Conservation (phyloP, 2,888 invertebrate genomes). For the Apamea sordens region DNA sequence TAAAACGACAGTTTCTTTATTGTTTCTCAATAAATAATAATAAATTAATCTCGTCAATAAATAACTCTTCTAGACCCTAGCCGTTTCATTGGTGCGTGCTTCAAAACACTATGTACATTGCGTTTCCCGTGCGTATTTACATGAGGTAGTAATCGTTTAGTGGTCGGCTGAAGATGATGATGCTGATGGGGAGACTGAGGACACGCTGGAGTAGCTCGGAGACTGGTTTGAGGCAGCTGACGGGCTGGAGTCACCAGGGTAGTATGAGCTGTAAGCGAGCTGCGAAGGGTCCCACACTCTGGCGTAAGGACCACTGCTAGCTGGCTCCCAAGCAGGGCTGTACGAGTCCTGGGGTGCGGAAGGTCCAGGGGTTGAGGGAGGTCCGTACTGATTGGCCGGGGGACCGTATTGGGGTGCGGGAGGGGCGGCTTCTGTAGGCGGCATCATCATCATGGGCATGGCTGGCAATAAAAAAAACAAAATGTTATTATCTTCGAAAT, state of each 20-base stretch:
- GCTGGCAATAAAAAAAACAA: slow-evolving; percentile 80
- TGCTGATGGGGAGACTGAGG: slow-evolving; percentile 84
- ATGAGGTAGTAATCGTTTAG: slow-evolving; percentile 79
- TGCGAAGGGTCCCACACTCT: slow-evolving; percentile 94
- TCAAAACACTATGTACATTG: slow-evolving; percentile 78
- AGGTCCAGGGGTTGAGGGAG: slow-evolving; percentile 89
- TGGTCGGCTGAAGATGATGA: slow-evolving; percentile 80
- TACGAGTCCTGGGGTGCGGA: slow-evolving; percentile 93
- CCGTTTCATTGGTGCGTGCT: slow-evolving; percentile 82
- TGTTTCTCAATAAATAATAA: slow-evolving; percentile 86
- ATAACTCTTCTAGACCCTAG: slow-evolving; percentile 85
- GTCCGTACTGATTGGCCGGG: slow-evolving; percentile 91
- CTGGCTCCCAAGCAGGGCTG: slow-evolving; percentile 93
- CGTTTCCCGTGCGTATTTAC: slow-evolving; percentile 73
- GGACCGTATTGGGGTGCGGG: slow-evolving; percentile 93
- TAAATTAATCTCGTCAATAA: slow-evolving; percentile 85
- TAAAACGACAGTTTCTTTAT: slow-evolving; percentile 85
- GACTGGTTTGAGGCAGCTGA: slow-evolving; percentile 90
- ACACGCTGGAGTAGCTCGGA: slow-evolving; percentile 86
- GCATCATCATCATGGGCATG: slow-evolving; percentile 93
- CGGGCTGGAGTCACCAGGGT: slow-evolving; percentile 91
- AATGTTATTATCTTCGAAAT: slow-evolving; percentile 9
- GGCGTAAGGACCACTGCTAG: slow-evolving; percentile 94
- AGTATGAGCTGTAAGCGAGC: slow-evolving; percentile 93
- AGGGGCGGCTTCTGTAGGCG: slow-evolving; percentile 90